phyloP scores from a whole-genome alignment of 2,888 invertebrate species.

The Elysia crispata region DNA sequence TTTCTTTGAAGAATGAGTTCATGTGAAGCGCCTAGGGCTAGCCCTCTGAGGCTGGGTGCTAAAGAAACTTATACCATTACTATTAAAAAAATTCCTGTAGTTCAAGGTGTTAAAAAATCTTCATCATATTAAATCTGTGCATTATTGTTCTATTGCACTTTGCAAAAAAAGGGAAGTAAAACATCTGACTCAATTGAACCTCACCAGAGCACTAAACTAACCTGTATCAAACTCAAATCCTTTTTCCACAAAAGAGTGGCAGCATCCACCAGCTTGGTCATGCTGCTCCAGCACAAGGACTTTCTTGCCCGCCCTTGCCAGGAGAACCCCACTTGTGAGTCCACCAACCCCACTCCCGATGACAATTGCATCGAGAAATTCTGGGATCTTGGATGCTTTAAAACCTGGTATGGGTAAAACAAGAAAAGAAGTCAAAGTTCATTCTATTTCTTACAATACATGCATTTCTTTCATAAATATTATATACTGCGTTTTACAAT shows the following conservation, averaged over 20 bases:
- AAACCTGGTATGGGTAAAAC: constrained; percentile 66
- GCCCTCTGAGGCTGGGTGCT: too few relatives aligned
- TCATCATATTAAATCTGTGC: too few relatives aligned
- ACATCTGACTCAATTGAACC: not conserved
- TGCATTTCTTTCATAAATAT: too few relatives aligned
- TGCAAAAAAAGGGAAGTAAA: not conserved
- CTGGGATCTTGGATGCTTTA: constrained; percentile 66
- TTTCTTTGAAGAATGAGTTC: too few relatives aligned
- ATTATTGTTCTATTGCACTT: too few relatives aligned
- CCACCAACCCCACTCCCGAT: constrained; percentile 78
- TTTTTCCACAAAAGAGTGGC: constrained; percentile 77
- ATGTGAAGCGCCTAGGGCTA: too few relatives aligned
- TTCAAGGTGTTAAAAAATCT: too few relatives aligned
- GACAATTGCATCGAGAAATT: constrained; percentile 75
- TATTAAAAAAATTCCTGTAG: too few relatives aligned
- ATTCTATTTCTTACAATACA: not conserved
- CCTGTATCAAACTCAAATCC: constrained; percentile 79
- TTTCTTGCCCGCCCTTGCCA: constrained; percentile 75
- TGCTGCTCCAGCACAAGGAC: constrained; percentile 78
- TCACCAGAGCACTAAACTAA: constrained; percentile 48
- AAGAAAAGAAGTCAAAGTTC: not conserved
- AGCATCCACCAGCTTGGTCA: constrained; percentile 77
- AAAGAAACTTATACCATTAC: too few relatives aligned
- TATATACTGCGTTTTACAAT: too few relatives aligned
- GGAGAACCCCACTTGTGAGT: constrained; percentile 72